Conservation (phyloP, 2,888 invertebrate genomes). For the Xylophagus ater region DNA sequence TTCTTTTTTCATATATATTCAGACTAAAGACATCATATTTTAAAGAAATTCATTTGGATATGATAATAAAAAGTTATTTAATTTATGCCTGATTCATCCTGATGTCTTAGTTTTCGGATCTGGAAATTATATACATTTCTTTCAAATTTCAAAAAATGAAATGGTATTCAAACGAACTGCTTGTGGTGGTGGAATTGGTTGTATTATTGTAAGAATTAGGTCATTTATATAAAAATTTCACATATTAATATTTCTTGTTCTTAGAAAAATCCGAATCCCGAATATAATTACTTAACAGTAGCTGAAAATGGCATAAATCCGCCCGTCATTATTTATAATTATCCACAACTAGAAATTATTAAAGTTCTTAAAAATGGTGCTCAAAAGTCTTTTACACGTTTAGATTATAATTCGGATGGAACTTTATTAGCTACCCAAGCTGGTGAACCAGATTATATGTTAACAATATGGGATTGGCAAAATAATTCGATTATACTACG, state of each 20-base stretch:
- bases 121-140: conserved; percentile 70
- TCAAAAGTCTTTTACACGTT: conserved; percentile 54
- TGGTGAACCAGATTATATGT: conserved; percentile 72
- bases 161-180: conserved; percentile 61
- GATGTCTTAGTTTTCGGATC: conserved; percentile 65
- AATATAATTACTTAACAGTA: conserved; percentile 60
- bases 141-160: conserved; percentile 53
- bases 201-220: conserved; percentile 50
- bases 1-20: conserved; percentile 36
- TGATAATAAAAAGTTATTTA: conserved; percentile 68
- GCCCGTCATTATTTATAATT: conserved; percentile 69
- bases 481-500: conserved; percentile 61
- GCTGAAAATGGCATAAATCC: conserved; percentile 69
- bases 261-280: conserved; percentile 52
- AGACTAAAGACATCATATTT: neutral
- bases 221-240: neutral
- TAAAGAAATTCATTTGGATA: conserved; percentile 76
- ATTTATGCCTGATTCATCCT: conserved; percentile 65
- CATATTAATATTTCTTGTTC: conserved; percentile 6
- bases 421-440: conserved; percentile 59
- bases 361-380: conserved; percentile 70
- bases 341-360: conserved; percentile 66
- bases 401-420: conserved; percentile 72
- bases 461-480: conserved; percentile 86
- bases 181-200: conserved; percentile 71